These are phyloP conservation scores for Grus americana DNA, from an alignment of 2,113 vertebrate genomes.

Conservation along the genomic window DNA sequence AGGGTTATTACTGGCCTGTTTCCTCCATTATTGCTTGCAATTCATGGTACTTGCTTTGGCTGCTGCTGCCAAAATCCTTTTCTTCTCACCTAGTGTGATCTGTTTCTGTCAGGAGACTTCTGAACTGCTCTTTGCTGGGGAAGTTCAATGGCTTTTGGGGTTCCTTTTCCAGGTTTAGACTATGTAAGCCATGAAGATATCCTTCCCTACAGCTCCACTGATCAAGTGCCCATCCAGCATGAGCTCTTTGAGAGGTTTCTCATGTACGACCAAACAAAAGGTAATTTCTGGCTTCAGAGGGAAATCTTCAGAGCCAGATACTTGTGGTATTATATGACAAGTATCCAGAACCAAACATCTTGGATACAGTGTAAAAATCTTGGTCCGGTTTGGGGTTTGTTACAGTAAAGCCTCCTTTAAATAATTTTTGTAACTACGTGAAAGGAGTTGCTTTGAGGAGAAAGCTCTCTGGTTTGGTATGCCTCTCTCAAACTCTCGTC, in stretches of 20 bases:
- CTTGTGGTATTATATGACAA: neutral
- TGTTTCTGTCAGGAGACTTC: neutral
- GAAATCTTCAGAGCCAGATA: neutral
- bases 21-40: neutral
- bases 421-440: neutral
- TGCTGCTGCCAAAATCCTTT: neutral
- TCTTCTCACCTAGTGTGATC: neutral
- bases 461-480: neutral
- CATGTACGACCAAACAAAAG: conserved; percentile 90
- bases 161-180: conserved; percentile 86
- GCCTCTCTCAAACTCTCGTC: neutral
- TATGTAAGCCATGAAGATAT: conserved; percentile 99
- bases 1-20: neutral
- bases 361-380: neutral
- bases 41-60: neutral
- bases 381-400: neutral
- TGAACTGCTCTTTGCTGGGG: neutral
- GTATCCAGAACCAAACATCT: neutral
- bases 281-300: conserved; percentile 68
- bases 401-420: neutral
- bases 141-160: neutral
- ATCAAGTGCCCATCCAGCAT: conserved; percentile 95
- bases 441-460: neutral
- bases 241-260: conserved; percentile 98
- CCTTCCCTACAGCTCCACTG: conserved; percentile 92